Base-by-base conservation (phyloP, 1,140 invertebrate genomes). In the Lasioglossum baleicum region DNA sequence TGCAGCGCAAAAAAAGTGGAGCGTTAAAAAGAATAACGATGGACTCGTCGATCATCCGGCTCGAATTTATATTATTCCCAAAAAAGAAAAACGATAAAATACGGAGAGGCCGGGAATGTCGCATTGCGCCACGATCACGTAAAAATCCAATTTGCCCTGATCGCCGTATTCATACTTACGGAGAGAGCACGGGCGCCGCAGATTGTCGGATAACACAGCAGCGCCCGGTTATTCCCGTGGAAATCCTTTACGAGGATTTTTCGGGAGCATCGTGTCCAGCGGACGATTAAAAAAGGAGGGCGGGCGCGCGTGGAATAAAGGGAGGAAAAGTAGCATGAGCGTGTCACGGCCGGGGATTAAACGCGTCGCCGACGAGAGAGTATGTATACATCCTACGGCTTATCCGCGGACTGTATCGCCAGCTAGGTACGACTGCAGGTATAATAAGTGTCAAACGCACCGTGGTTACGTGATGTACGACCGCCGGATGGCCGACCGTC, bases 381-480 rank as follows among this genome's bases (percentile, higher is more conserved):
- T 35, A 35, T 35, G 75, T 68, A 61, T 64, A 69, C 68, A 74
- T 83, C 68, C 66, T 20, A 17, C 64, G 70, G 75, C 75, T 84
- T 79, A 84, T 72, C 66, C 69, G 61, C 60, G 81, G 53, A 64
- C 75, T 82, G 67, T 53, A 84, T 83, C 69, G 82, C 63, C 58
- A 68, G 48, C 22, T 11, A 6, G 22, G n/a, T n/a, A 4, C 13
- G 31, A 7, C 31, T 13, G 15, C 61, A 58, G 64, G 68, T 79
- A 83, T 78, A 84, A 83, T 84, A 80, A 84, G 76, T 73, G 75
- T 78, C 76, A 65, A 77, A 84, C 83, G 70, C 70, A 68, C 65
- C 60, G 70, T 83, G 83, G 83, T 84, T 83, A 83, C 76, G 82
- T 66, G 66, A 84, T 70, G 78, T 83, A 84, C 83, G 67, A 79